Evolutionary conservation across 1,140 invertebrate species (phyloP), one percentile per base, ranked within the genome.

Genomic region (Conus betulinus): DNA sequence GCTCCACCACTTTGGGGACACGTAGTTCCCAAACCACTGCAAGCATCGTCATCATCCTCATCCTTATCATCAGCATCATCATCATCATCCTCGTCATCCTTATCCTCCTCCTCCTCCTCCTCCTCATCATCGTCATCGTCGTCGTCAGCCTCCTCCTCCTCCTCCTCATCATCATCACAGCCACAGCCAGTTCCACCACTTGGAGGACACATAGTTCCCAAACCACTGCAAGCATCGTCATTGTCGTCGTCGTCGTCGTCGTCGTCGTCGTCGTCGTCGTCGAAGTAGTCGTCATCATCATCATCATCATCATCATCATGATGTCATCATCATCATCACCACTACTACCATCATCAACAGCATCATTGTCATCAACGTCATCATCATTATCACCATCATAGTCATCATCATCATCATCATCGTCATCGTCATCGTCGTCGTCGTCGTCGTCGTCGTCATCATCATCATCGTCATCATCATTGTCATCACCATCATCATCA

Each of bases 121-220:
- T n/a, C n/a, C n/a, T 60, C 57, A 60, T 8, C 57, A 5, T 60
- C 57, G 15, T 60, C 57, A 4, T 60, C 87, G 52, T 87, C 87
- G 3, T 60, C 57, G 57, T 60, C 57, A 15, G 8, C 15, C 8
- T 60, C 57, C 3, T 39, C 39, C 39, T 39, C 39, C 39, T 39
- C 39, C 8, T 60, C 55, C 6, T 57, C 55, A 57, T 57, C 13
- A 57, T 57, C 55, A 55, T 51, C n/a, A 96, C n/a, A n/a, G 91
- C 95, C 95, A 96, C 5, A 95, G 82, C 90, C 95, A 93, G 86
- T 93, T 91, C 95, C 96, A 96, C 95, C 95, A 94, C 23, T 85
- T 89, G 6, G 92, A 89, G 15, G 97, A 98, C 1, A 98, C 98
- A 23, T 98, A 95, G 95, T 98, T 98, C 13, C 97, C 98, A 94